Evolutionary conservation across 1,140 invertebrate genomes (phyloP).

Genomic region (Nebria ingens): DNA sequence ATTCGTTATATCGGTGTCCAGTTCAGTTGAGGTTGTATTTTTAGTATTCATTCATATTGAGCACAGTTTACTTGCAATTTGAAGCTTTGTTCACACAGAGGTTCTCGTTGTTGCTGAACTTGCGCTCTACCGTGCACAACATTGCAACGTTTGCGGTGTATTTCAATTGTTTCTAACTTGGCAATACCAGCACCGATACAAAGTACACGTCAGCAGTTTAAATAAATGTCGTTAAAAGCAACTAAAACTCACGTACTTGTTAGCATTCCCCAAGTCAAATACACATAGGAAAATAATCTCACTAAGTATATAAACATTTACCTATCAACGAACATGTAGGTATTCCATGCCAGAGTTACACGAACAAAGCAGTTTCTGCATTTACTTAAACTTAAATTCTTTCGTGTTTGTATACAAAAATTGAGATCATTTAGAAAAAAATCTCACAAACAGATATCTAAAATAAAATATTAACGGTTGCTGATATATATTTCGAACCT

Average conservation of each 20-base stretch:
- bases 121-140: conserved; percentile 14
- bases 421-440: too few relatives aligned
- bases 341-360: too few relatives aligned
- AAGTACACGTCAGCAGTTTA: conserved; percentile 18
- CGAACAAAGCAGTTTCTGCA: too few relatives aligned
- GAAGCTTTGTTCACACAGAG: background rate
- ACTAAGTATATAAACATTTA: too few relatives aligned
- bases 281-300: too few relatives aligned
- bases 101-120: conserved; percentile 15
- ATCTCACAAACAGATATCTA: too few relatives aligned
- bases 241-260: background rate
- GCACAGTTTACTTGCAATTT: background rate
- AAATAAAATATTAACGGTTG: too few relatives aligned
- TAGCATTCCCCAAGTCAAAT: too few relatives aligned
- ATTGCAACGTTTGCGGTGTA: conserved; percentile 15
- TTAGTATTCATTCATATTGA: background rate
- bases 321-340: too few relatives aligned
- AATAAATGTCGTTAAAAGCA: conserved; percentile 6
- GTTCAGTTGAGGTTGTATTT: background rate
- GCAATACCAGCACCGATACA: conserved; percentile 11
- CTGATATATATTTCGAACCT: too few relatives aligned
- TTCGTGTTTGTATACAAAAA: too few relatives aligned
- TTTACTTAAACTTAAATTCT: too few relatives aligned
- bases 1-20: background rate
- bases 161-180: conserved; percentile 20